Evolutionary conservation across 1,140 invertebrate genomes (phyloP), one percentile per base, ranked within the genome.

Genomic region (Nebria ingens): DNA sequence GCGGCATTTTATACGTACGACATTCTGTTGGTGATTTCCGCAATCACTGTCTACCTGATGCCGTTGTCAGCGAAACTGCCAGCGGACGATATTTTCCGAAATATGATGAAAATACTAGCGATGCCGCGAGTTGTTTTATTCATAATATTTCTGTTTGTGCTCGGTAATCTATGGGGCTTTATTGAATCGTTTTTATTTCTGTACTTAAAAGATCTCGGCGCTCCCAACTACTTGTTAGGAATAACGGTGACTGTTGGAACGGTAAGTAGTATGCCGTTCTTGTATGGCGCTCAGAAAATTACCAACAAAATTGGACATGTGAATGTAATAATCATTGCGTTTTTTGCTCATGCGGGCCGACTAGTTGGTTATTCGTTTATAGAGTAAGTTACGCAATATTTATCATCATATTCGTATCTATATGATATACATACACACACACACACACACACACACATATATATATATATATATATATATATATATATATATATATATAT

Each of bases 181-280:
- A 86, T 90, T 23, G 87, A 91, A 70, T 87, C 85, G 11, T 93
- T 87, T 65, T 71, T 92, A 1, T 92, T 91, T 66, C 76, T 90
- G 57, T 91, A 89, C 70, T 76, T 92, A 25, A 86, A 84, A 68
- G 86, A 89, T 70, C 72, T 91, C 45, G 83, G 85, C 21, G 85
- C 86, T 34, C 82, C 85, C 0, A 89, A 88, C 67, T 86, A 86
- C 66, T 72, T 92, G 53, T 68, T 91, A 38, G 89, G 86, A 56
- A 79, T 92, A 56, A 91, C 88, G 50, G 79, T 91, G 52, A 87
- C 89, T 4, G 83, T 89, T 60, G 87, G 86, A 42, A 88, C 87
- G 1, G 65, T 91, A 9, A 83, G 85, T 61, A 86, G 87, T 65
- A 81, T 91, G 59, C 85, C 88, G 20, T 87, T 93, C 66, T 71